A percentile compares a stretch with the other conserved stretches of the same genome.
phyloP scores from a whole-genome alignment of 2,888 invertebrate species.

The Balanococcus diminutus region DNA sequence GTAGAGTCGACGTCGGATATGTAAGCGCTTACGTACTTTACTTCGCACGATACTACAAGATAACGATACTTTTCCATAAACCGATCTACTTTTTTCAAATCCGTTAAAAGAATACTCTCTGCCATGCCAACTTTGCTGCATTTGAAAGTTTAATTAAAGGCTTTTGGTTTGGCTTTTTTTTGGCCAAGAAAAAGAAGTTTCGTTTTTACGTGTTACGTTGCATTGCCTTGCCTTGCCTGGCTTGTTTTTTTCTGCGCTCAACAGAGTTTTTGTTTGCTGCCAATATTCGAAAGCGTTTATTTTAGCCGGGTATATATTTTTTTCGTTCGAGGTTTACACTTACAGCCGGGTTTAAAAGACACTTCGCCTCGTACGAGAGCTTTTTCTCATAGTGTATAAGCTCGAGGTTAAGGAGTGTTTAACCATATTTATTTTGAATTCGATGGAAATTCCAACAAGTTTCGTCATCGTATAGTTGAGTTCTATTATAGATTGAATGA shows the following conservation, averaged over 20 bases:
- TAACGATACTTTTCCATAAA: constrained; percentile 49
- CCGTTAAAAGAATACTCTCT: constrained; percentile 34
- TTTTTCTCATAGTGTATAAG: too few relatives aligned
- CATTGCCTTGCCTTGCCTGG: too few relatives aligned
- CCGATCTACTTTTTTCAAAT: constrained; percentile 35
- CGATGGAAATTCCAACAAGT: too few relatives aligned
- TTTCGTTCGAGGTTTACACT: too few relatives aligned
- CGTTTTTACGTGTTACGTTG: not conserved
- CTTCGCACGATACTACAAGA: constrained; percentile 33
- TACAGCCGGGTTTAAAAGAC: too few relatives aligned
- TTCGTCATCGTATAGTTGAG: too few relatives aligned
- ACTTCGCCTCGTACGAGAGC: too few relatives aligned
- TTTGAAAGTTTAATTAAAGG: constrained; percentile 50
- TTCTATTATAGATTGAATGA: too few relatives aligned
- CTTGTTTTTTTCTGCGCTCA: too few relatives aligned
- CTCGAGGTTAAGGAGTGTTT: too few relatives aligned
- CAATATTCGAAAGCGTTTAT: constrained; percentile 2
- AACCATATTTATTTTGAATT: too few relatives aligned
- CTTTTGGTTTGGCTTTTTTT: constrained; percentile 25
- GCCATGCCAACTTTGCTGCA: not conserved
- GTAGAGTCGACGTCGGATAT: too few relatives aligned
- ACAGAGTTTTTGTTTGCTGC: not conserved
- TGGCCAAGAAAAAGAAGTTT: not conserved
- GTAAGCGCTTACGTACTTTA: constrained; percentile 48
- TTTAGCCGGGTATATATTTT: not conserved